phyloP scores from a whole-genome alignment of 2,113 vertebrate genomes.

The Phoenicopterus ruber region DNA sequence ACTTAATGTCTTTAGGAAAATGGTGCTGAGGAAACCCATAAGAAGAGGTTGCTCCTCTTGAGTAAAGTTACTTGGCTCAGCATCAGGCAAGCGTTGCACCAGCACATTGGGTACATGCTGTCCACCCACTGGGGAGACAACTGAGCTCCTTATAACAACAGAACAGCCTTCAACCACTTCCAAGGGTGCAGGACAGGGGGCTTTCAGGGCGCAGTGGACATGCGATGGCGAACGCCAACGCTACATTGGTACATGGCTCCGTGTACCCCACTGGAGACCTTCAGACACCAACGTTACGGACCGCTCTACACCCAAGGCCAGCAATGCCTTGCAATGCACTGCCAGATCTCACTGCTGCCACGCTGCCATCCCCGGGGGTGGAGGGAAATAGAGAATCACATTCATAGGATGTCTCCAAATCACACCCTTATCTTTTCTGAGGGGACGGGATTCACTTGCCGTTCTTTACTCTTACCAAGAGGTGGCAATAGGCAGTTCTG shows the following conservation, averaged over 20 bases:
- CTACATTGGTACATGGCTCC: neutral
- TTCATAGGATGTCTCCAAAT: neutral
- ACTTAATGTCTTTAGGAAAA: neutral
- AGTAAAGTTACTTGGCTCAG: neutral
- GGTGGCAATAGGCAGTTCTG: neutral
- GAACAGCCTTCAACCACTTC: neutral
- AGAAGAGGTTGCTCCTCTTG: neutral
- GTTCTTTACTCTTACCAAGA: neutral
- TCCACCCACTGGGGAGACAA: neutral
- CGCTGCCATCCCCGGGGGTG: fast-evolving
- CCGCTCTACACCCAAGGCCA: neutral
- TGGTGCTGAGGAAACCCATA: neutral
- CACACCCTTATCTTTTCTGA: neutral
- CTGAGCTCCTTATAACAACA: neutral
- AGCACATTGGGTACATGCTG: neutral
- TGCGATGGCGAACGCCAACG: fast-evolving
- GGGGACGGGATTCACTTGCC: neutral
- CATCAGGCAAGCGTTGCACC: neutral
- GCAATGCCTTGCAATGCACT: neutral
- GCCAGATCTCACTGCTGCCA: neutral
- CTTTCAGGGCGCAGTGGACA: neutral
- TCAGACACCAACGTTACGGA: neutral
- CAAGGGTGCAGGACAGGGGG: neutral
- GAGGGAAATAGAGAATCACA: neutral
- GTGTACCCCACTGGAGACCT: neutral